phyloP scores from a whole-genome alignment of 2,797 vertebrate species.

The Falco biarmicus region DNA sequence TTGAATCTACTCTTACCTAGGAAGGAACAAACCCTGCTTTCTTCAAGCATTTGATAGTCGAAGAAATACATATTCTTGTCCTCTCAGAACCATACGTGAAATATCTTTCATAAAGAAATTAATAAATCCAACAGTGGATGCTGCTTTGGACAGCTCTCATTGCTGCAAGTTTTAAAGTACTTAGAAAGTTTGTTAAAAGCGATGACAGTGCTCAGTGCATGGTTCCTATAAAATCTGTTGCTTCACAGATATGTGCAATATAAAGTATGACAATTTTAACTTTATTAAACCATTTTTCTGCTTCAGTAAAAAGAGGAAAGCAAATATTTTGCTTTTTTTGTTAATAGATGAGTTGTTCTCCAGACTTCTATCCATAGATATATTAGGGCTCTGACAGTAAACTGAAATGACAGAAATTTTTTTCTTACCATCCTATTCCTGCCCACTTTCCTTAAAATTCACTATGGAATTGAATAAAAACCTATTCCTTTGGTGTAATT shows the following conservation, averaged over 20 bases:
- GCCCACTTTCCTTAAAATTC: not conserved
- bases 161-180: not conserved
- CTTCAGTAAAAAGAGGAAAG: not conserved
- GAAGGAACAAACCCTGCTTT: not conserved
- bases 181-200: not conserved
- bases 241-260: not conserved
- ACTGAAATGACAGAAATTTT: not conserved
- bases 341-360: not conserved
- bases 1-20: not conserved
- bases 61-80: not conserved
- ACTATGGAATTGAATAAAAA: not conserved
- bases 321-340: not conserved
- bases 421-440: accelerated
- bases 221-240: not conserved
- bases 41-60: not conserved
- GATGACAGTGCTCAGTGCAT: accelerated
- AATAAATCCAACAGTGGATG: not conserved
- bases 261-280: not conserved
- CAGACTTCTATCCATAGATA: not conserved
- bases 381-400: not conserved
- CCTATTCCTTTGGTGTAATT: not conserved
- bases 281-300: not conserved
- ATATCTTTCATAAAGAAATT: not conserved
- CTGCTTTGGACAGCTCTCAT: not conserved
- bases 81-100: not conserved